Evolutionary conservation across 2,113 vertebrate genomes (phyloP), one percentile per base, ranked within the genome.

Genomic region (Pangasianodon gigas): DNA sequence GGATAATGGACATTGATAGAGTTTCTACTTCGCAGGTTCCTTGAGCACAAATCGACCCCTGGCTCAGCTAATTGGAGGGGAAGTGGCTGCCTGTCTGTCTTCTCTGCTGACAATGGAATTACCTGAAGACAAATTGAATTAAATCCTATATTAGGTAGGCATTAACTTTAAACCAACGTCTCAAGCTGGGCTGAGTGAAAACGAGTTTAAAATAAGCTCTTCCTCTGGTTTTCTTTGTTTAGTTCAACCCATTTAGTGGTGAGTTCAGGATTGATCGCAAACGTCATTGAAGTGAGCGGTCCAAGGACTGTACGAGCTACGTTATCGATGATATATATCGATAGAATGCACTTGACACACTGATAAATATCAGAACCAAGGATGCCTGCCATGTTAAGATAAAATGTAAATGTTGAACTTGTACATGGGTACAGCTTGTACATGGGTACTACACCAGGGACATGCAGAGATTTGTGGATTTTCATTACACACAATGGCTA

Each of bases 31-130:
- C 90, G 88, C 69, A 82, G 86, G 88, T 84, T 88, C 90, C 77
- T 89, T 85, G 88, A 86, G 92, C 85, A 90, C 77, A 92, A 94
- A 96, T 95, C 94, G 91, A 96, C 95, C 92, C 44, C 51, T 29
- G 80, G 88, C 85, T 86, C 51, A 80, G 58, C 91, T 90, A 89
- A 92, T 92, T 91, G 88, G 85, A 81, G 60, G 79, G 82, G 89
- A 92, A 92, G 65, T 77, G 90, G 74, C 85, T 87, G 90, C 86
- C 88, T 88, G 90, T 90, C 84, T 79, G 58, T 80, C 82, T 71
- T 75, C 48, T 89, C 84, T 56, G 71, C 85, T 89, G 86, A 90
- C 87, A 89, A 84, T 74, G 74, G 80, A 89, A 90, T 89, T 92
- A 74, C 44, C 79, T 84, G 3, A 10, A 32, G 79, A 89, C 84